phyloP scores from a whole-genome alignment of 2,797 vertebrate genomes.

The Cyclopterus lumpus region DNA sequence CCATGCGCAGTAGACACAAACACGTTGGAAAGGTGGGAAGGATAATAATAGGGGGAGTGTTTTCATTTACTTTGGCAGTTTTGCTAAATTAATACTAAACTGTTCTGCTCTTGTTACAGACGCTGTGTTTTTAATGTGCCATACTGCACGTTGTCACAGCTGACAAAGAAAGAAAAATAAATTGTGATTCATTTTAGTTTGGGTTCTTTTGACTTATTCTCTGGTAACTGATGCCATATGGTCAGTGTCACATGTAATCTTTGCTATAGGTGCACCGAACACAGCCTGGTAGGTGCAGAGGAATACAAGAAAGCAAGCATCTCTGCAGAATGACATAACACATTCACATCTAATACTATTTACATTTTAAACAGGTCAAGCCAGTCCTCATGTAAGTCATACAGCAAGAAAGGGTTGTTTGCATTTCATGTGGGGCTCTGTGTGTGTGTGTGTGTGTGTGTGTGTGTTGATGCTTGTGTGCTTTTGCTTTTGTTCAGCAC shows the following conservation, averaged over 20 bases:
- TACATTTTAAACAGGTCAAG: slow-evolving; percentile 48
- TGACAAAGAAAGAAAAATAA: slow-evolving; percentile 53
- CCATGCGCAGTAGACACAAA: slow-evolving; percentile 50
- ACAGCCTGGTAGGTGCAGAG: slow-evolving; percentile 36
- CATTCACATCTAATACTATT: slow-evolving; percentile 54
- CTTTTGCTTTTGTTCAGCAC: slow-evolving; percentile 57
- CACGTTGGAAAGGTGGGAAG: slow-evolving; percentile 55
- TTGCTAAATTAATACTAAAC: slow-evolving; percentile 59
- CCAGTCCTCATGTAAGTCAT: slow-evolving; percentile 55
- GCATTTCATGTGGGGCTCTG: slow-evolving; percentile 47
- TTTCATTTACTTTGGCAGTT: slow-evolving; percentile 59
- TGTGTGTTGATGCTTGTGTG: slow-evolving; percentile 12
- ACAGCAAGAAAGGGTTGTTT: slow-evolving; percentile 52
- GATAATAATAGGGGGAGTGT: slow-evolving; percentile 48
- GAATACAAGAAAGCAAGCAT: slow-evolving; percentile 32
- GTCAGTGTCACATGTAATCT: slow-evolving; percentile 71
- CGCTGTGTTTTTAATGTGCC: slow-evolving; percentile 52
- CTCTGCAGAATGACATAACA: slow-evolving; percentile 28
- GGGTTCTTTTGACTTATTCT: slow-evolving; percentile 54
- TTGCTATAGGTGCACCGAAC: slow-evolving; percentile 48
- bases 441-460: slow-evolving; percentile 32
- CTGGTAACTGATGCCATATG: slow-evolving; percentile 74
- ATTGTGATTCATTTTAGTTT: slow-evolving; percentile 64
- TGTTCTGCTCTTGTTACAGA: slow-evolving; percentile 52
- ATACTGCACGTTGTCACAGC: slow-evolving; percentile 69